Percentiles rank a stretch among this genome's conserved stretches.
Conservation (phyloP, 1,140 invertebrate genomes). For the Linepithema humile region DNA sequence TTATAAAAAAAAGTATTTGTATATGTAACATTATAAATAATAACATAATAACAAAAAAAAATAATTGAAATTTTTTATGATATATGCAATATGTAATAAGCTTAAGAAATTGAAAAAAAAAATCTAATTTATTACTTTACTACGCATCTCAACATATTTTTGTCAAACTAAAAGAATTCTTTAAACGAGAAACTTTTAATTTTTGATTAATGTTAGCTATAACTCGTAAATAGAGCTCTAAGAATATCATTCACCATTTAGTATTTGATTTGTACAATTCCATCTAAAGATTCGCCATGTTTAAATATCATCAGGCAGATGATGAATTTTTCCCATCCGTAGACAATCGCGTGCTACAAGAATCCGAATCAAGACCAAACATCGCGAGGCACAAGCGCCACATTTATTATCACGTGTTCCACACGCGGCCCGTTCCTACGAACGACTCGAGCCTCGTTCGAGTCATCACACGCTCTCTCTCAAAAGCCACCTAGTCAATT, state of each 20-base stretch:
- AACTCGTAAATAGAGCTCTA: too few relatives aligned
- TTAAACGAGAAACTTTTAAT: too few relatives aligned
- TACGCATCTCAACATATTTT: neutral
- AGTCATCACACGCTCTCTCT: slow-evolving; percentile 68
- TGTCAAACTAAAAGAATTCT: too few relatives aligned
- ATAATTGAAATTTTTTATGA: neutral
- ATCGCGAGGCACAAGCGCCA: neutral
- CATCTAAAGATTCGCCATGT: neutral
- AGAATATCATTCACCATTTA: too few relatives aligned
- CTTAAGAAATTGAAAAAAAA: too few relatives aligned
- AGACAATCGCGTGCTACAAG: neutral
- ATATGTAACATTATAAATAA: slow-evolving; percentile 1
- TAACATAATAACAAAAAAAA: neutral
- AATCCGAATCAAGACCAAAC: neutral
- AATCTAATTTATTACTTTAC: neutral
- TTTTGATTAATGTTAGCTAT: too few relatives aligned
- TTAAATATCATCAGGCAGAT: neutral
- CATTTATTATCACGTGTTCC: slow-evolving; percentile 32
- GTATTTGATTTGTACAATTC: neutral
- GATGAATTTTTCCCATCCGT: neutral
- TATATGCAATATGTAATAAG: neutral
- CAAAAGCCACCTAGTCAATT: slow-evolving; percentile 62
- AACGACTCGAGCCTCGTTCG: slow-evolving; percentile 36
- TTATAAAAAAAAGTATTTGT: neutral
- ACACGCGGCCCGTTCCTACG: neutral